Evolutionary conservation across 2,888 invertebrate species (phyloP), one percentile per base, ranked within the genome.

Genomic region (Mactromeris polynyma): DNA sequence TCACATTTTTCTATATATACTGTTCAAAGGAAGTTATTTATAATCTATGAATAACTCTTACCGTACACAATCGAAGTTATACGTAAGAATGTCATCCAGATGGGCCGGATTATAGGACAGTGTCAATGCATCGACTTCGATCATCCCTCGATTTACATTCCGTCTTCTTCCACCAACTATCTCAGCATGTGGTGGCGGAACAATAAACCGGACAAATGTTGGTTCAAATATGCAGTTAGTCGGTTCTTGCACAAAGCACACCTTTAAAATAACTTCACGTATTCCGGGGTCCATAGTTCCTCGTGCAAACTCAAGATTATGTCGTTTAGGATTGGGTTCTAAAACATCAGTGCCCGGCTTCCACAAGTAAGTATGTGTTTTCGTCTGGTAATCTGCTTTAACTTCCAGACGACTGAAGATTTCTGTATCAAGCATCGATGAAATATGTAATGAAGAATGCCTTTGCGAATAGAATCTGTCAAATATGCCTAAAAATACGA

Each of bases 401-500:
- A 94, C 91, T 38, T 87, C 64, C 51, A 93, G 81, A 64, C 94
- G 80, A 79, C 89, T 93, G 21, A 92, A 90, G 11, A 94, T 77
- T 87, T 91, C 91, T 1, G 86, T 87, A 69, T 93, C 94, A 46
- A 88, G 81, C 86, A 93, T 93, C 0, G 93, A 88, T 17, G 87
- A 90, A 9, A 92, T 77, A 64, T 83, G 89, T 82, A 94, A 86
- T 6, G 94, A 93, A 0, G 90, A 90, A 9, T 78, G 33, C 1
- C 14, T 19, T 40, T 90, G 91, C 0, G 94, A 93, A 85, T 93
- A 94, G 17, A 90, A 88, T 33, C 93, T 83, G 78, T 93, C 93
- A 90, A 94, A 94, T 17, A 91, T 86, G 17, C 94, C 94, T 33
- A 83, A 81, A 46, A 92, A 90, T n/a, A 88, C 38, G 73, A 92